Evolutionary conservation across 2,797 vertebrate genomes (phyloP), one percentile per base, ranked within the genome.

Genomic region (Neosilurus mollespiculum): DNA sequence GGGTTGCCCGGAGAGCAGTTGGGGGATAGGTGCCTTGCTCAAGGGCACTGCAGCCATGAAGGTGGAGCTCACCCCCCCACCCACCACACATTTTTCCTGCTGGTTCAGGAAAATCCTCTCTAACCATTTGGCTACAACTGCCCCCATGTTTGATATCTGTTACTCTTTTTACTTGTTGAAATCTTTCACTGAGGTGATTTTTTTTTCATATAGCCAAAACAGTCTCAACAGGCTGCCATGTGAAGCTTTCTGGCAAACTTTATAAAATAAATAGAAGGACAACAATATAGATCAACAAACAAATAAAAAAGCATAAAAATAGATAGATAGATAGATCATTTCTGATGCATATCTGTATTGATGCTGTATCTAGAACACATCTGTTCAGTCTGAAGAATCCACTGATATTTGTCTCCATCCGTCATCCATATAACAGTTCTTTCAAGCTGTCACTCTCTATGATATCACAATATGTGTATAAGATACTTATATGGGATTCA

Each of bases 381-480:
- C 56, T 77, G 73, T 61, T 61, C 73, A 37, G 1, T 76, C 54
- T 76, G 26, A 34, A 76, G 62, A 49, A 78, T 49, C 58, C 10
- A 12, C 64, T 64, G 0, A 1, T 26, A 49, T 51, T 64, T n/a
- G 0, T 8, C 26, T 64, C 76, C 34, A 49, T 49, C 20, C 15
- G 24, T 78, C 26, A 12, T 64, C 9, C 15, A 26, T 18, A 49
- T 80, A 84, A 86, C 58, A 86, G 58, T 61, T 43, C 14, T 84
- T 87, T 85, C 80, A 80, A n/a, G 12, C 76, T 77, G 83, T 77
- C 83, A 67, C 67, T 80, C 34, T 34, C 65, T 51, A 78, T 51
- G 56, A 61, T 56, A 53, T 72, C 9, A 66, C 37, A 43, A 43
- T 43, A 26, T 78, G 20, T 53, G 18, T 62, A 24, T 56, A 53